Evolutionary conservation across 2,113 vertebrate species (phyloP), one percentile per base, ranked within the genome.

Genomic region (Ochotona curzoniae): DNA sequence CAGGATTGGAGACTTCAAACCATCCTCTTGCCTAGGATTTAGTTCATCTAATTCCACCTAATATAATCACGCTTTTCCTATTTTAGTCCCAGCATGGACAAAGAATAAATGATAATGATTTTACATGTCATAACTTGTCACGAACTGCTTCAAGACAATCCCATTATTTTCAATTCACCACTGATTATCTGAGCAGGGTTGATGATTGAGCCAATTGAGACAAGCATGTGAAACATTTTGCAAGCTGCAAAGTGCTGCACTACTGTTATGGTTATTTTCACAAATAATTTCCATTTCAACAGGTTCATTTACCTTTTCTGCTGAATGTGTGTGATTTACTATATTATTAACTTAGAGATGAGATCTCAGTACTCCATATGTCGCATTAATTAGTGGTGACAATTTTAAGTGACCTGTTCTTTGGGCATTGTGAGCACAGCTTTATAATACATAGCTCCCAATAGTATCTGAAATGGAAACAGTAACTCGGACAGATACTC

Each of bases 21-120:
- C 11, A 8, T 85, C 32, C 69, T 94, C 47, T 30, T 91, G 82
- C 92, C 79, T 94, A 57, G 87, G 51, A 91, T 89, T 95, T 83
- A 93, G 67, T 57, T 93, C 89, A 94, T 87, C 28, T 86, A 91
- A 93, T 93, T 93, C 76, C 83, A 54, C n/a, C 2, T 83, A 79
- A 95, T 93, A 87, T 81, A 94, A 91, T 87, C 92, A 89, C 84
- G 85, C n/a, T 93, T 93, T 95, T 76, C 47, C 84, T 93, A 87
- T 78, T 94, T 73, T 92, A 49, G 69, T 95, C 82, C 90, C 85
- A 82, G 85, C 93, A 94, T 94, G 74, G 93, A 84, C 64, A 76
- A 95, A 86, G 75, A 91, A 73, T 57, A 89, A 85, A 78, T 91
- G 30, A 90, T 90, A 88, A 69, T 91, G 47, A 90, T 84, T 73